Evolutionary conservation across 2,888 invertebrate species (phyloP).

Genomic region (Ceratothoa steindachneri): DNA sequence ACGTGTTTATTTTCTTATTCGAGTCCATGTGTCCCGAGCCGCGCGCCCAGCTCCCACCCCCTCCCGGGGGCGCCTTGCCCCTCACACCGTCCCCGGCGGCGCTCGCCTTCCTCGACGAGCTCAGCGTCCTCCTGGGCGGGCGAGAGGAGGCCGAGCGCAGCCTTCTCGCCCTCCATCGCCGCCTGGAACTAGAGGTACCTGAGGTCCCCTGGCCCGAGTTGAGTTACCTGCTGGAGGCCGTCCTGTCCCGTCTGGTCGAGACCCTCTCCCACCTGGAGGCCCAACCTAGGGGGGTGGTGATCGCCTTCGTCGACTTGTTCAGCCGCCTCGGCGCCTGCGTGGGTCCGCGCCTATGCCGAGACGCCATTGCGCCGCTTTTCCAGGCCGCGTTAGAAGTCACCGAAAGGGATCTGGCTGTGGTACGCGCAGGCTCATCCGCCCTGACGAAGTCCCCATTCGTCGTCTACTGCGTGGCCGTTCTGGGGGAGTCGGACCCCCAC

Average conservation of each 20-base stretch:
- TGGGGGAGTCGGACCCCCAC: conserved; percentile 6
- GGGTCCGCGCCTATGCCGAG: conserved; percentile 17
- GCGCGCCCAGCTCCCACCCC: conserved; percentile 61
- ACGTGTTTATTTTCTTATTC: conserved; percentile 52
- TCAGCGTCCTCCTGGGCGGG: conserved; percentile 63
- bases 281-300: conserved; percentile 9
- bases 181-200: conserved; percentile 61
- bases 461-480: conserved; percentile 24
- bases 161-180: conserved; percentile 62
- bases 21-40: conserved; percentile 55
- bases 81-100: conserved; percentile 31
- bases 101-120: conserved; percentile 59
- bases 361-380: conserved; percentile 21
- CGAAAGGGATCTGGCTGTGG: conserved; percentile 20
- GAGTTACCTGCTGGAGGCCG: conserved; percentile 56
- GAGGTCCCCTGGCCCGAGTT: conserved; percentile 63
- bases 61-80: conserved; percentile 63
- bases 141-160: conserved; percentile 60
- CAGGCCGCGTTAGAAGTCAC: conserved; percentile 18
- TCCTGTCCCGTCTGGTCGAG: conserved; percentile 19
- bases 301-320: conserved; percentile 23
- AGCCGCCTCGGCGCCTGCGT: conserved; percentile 13
- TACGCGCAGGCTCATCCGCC: conserved; percentile 26
- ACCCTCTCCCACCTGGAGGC: conserved; percentile 12
- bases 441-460: conserved; percentile 26